A percentile compares a stretch with the other conserved stretches of the same genome.
Conservation (phyloP, 2,113 vertebrate genomes). For the Arenaria interpres region DNA sequence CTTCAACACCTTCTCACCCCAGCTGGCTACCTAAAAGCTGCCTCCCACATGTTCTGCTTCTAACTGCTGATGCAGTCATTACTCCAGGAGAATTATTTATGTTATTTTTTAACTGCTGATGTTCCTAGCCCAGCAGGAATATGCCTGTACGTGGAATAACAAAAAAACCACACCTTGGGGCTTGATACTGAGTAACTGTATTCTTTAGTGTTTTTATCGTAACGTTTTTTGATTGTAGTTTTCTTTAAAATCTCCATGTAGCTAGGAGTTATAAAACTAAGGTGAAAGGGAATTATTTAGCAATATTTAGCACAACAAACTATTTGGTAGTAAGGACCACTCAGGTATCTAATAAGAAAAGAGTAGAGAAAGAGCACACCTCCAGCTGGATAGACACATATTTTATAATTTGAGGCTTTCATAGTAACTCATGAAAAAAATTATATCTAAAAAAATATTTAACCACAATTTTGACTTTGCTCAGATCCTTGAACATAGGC, state of each 20-base stretch:
- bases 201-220: not conserved
- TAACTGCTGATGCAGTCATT: not conserved
- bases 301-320: not conserved
- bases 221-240: not conserved
- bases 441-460: not conserved
- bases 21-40: not conserved
- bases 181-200: not conserved
- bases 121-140: not conserved
- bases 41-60: not conserved
- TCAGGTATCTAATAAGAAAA: not conserved
- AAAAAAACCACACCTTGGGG: fast-evolving
- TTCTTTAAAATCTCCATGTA: not conserved
- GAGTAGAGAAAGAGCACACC: not conserved
- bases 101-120: not conserved
- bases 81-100: not conserved
- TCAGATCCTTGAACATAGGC: not conserved
- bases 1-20: not conserved
- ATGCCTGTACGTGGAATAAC: not conserved
- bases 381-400: not conserved
- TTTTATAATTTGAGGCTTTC: not conserved
- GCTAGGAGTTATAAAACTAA: not conserved
- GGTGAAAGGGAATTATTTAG: not conserved
- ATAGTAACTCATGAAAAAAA: not conserved
- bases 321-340: not conserved
- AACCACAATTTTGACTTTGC: not conserved